These are phyloP conservation scores for Cyrtonyx montezumae DNA, from an alignment of 2,113 vertebrate species.

Conservation along the genomic window DNA sequence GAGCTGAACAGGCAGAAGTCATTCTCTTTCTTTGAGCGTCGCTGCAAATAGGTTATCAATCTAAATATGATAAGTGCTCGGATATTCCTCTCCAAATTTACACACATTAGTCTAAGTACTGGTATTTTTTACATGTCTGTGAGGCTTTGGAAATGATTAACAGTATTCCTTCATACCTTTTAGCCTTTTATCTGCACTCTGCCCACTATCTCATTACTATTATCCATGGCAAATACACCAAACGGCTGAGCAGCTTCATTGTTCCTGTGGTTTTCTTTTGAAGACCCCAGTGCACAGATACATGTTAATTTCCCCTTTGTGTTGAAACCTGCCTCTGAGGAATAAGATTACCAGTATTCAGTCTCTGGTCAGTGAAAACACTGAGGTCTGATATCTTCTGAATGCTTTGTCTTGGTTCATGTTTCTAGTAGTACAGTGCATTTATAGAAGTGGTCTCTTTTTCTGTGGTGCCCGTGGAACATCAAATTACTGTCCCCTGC, in stretches of 20 bases:
- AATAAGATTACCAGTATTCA: constrained; percentile 37
- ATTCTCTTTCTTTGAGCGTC: constrained; percentile 28
- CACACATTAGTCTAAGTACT: background rate
- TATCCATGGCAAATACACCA: constrained; percentile 39
- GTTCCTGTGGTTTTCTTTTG: constrained; percentile 51
- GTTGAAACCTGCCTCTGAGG: background rate
- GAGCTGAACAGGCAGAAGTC: constrained; percentile 21
- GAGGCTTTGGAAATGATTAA: background rate
- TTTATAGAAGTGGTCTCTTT: background rate
- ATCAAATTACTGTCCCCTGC: background rate
- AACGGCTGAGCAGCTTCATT: constrained; percentile 50
- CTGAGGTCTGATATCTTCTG: background rate
- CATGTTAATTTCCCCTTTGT: constrained; percentile 59
- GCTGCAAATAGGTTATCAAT: constrained; percentile 14
- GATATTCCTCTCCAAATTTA: constrained; percentile 23
- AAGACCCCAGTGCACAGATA: background rate
- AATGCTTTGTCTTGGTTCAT: background rate
- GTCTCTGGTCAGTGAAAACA: background rate
- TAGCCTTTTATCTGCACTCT: constrained; percentile 24
- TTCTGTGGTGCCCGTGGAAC: background rate
- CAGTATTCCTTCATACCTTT: constrained; percentile 21
- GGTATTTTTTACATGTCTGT: background rate
- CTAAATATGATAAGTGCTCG: background rate
- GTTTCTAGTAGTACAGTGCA: background rate
- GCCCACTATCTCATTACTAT: constrained; percentile 7